Base-by-base conservation (phyloP, 2,888 invertebrate species). In the Andrena fulva region DNA sequence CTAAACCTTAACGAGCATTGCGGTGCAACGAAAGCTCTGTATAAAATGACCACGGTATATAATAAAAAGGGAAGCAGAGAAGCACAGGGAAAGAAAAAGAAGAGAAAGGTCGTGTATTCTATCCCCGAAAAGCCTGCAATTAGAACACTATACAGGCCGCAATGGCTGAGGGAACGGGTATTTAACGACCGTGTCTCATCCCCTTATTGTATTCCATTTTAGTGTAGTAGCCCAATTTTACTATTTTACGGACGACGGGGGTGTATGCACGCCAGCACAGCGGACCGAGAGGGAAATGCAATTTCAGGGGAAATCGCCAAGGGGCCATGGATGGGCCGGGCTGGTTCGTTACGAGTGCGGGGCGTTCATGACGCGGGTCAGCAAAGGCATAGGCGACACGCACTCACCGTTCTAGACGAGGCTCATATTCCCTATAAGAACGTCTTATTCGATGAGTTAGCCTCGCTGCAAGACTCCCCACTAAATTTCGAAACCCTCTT, bases 171-270 rank as follows among this genome's bases (percentile, higher is more conserved):
- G 62, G 63, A 29, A 24, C 60, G 59, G 73, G 64, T 71, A 76
- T 78, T 80, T 84, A 80, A 75, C 79, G 77, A 64, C 52, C 73
- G 73, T 73, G 72, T 50, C 74, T 80, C 85, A 64, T 69, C 33
- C 85, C 78, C 75, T 87, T 85, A 87, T 85, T 87, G 78, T 84
- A 72, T 85, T 69, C 75, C 77, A 79, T 76, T 87, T 77, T 73
- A 78, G 62, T 70, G 75, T 60, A 54, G 74, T 59, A 69, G 77
- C 69, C 82, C 63, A 86, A 86, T 86, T 86, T 85, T 75, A 77
- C 84, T 79, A 81, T 81, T 86, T 80, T 80, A 74, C 77, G 73
- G 42, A 68, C 54, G 48, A 52, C 29, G 16, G 20, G 12, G 20
- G 27, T n/a, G 16, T 24, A 62, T 56, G 56, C 7, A 31, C 20